Conservation (phyloP, 2,113 vertebrate species). For the Malurus cyaneus region DNA sequence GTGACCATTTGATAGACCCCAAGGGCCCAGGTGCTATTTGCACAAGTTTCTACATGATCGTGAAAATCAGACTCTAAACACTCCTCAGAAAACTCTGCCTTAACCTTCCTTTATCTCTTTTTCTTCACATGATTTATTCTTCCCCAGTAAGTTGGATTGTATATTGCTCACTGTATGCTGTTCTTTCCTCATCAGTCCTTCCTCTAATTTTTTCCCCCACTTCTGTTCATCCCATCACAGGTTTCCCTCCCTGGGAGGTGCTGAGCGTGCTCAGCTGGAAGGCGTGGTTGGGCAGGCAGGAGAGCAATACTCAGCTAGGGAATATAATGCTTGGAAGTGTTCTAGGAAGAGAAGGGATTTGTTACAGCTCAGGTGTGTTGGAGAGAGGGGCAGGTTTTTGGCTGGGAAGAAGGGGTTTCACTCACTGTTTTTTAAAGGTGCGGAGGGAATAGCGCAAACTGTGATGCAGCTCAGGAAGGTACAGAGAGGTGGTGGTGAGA, state of each 20-base stretch:
- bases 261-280: background rate
- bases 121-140: background rate
- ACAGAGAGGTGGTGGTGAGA: background rate
- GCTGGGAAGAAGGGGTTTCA: background rate
- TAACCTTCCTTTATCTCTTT: background rate
- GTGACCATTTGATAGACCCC: background rate
- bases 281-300: background rate
- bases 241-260: background rate
- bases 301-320: background rate
- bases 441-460: background rate
- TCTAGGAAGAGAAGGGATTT: background rate
- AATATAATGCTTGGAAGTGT: background rate
- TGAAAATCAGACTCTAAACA: background rate
- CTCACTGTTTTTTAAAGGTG: background rate
- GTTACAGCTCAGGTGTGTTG: background rate
- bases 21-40: background rate
- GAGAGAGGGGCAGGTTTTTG: background rate
- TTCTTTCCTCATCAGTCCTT: background rate
- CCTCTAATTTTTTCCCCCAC: background rate
- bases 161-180: background rate
- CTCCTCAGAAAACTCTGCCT: background rate
- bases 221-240: background rate
- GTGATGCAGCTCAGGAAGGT: background rate
- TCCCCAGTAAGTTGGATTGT: background rate
- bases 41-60: background rate